Percentiles rank a stretch among this genome's conserved stretches.
Evolutionary conservation across 2,113 vertebrate genomes (phyloP).

Genomic region (Fulica atra): DNA sequence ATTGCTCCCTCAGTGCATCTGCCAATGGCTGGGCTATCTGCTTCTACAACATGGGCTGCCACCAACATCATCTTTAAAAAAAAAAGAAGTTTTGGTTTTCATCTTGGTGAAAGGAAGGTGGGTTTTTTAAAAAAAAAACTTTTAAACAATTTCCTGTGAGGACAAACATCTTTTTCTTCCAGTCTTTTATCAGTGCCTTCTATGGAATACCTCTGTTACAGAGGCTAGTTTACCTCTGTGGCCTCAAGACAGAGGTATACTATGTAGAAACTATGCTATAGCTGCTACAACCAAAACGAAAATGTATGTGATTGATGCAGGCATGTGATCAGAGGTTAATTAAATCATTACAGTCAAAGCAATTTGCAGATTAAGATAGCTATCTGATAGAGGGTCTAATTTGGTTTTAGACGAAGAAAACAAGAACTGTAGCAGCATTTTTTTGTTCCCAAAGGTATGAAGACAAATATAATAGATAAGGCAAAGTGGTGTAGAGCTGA

Average conservation of each 20-base stretch:
- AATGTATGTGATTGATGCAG: background rate
- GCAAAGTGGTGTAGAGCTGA: background rate
- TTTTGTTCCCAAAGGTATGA: background rate
- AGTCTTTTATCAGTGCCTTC: background rate
- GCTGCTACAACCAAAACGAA: background rate
- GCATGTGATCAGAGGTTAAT: conserved; percentile 4
- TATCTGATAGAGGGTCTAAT: background rate
- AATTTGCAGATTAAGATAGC: background rate
- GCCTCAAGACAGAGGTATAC: background rate
- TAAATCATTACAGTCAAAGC: conserved; percentile 2
- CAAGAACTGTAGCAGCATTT: background rate
- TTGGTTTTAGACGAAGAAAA: background rate
- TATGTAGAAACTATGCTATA: background rate
- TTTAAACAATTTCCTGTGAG: background rate
- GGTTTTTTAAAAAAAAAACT: background rate
- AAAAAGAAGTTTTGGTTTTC: background rate
- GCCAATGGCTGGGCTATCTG: background rate
- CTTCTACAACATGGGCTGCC: background rate
- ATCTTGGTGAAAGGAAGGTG: background rate
- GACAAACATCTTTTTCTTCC: background rate
- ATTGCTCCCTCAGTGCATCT: background rate
- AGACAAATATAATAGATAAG: background rate
- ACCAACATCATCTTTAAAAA: background rate
- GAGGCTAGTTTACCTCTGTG: background rate
- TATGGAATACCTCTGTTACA: background rate